phyloP scores from a whole-genome alignment of 2,888 invertebrate species.

The Ormyrus thymus region DNA sequence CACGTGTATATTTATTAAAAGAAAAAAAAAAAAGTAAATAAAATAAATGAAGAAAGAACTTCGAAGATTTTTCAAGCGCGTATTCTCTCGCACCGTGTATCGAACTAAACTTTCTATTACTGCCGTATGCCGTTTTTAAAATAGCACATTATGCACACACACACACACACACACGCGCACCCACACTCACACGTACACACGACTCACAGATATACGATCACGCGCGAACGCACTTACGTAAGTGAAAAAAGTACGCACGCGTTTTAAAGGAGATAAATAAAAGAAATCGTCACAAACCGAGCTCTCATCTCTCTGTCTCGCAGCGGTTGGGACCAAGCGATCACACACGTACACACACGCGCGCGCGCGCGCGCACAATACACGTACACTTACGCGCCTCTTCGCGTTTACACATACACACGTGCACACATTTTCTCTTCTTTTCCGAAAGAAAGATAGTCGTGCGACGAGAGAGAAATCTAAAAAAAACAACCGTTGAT shows the following conservation, averaged over 20 bases:
- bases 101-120: conserved; percentile 53
- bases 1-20: conserved; percentile 50
- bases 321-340: conserved; percentile 64
- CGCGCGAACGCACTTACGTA: conserved; percentile 8
- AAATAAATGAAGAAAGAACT: conserved; percentile 17
- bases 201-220: conserved; percentile 6
- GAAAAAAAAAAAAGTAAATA: conserved; percentile 23
- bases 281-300: conserved; percentile 38
- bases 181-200: conserved; percentile 5
- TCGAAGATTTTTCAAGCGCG: conserved; percentile 46
- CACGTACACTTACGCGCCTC: conserved; percentile 6
- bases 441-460: conserved; percentile 24
- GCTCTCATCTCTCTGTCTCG: conserved; percentile 60
- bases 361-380: neutral
- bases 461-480: conserved; percentile 16
- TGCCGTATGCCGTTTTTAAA: conserved; percentile 49
- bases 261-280: conserved; percentile 1
- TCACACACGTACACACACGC: conserved; percentile 27
- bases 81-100: conserved; percentile 50
- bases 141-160: conserved; percentile 37
- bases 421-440: conserved; percentile 34
- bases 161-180: conserved; percentile 16
- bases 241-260: neutral
- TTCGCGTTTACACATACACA: conserved; percentile 34
- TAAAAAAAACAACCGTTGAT: no score